These are phyloP conservation scores for Pherbina coryleti DNA, from an alignment of 2,888 invertebrate genomes.

Conservation along the genomic window DNA sequence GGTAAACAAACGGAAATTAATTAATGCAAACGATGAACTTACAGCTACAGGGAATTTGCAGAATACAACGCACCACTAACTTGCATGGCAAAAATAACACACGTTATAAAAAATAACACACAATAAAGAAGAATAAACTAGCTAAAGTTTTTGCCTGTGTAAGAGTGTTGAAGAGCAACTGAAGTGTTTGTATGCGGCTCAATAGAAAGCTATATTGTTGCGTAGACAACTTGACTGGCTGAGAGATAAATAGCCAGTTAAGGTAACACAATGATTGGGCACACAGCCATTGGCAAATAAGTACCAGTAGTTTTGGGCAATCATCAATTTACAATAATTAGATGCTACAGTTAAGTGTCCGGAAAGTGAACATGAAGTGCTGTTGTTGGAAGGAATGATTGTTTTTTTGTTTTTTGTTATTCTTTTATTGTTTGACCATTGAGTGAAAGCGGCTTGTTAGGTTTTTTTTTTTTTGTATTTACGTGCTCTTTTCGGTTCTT, in stretches of 20 bases:
- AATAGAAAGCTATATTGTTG: no score
- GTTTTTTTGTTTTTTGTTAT: neutral
- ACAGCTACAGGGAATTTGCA: slow-evolving; percentile 52
- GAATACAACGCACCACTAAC: neutral
- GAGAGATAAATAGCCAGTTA: no score
- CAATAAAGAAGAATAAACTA: neutral
- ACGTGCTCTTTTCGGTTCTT: no score
- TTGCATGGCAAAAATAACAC: neutral
- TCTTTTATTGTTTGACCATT: neutral
- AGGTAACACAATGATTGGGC: no score
- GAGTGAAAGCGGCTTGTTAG: no score
- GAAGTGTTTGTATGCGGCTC: no score
- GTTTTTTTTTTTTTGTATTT: no score
- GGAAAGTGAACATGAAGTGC: neutral
- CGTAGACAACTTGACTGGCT: no score
- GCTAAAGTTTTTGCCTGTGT: neutral
- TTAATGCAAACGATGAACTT: slow-evolving; percentile 64
- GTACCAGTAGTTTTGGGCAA: neutral
- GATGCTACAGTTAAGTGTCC: neutral
- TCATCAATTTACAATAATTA: neutral
- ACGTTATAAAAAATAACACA: neutral
- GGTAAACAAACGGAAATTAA: slow-evolving; percentile 65
- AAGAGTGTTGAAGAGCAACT: neutral
- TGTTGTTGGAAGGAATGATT: neutral
- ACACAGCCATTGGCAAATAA: no score